These are phyloP conservation scores for Caenorhabditis virilis DNA, from an alignment of 2,888 invertebrate species.

Conservation along the genomic window DNA sequence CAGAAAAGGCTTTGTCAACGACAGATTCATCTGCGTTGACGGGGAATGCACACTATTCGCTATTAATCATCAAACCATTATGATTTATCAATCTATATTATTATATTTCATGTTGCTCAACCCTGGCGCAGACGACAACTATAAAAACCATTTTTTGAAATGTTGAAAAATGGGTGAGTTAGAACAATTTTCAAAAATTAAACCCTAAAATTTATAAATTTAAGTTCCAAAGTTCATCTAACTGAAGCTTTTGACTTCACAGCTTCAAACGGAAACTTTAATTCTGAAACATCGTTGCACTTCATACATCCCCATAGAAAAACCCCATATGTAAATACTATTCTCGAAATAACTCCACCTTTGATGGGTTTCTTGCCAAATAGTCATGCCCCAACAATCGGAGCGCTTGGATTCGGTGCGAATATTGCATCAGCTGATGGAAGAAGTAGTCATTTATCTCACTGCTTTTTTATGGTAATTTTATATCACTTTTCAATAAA, in stretches of 20 bases:
- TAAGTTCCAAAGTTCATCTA: slow-evolving; percentile 62
- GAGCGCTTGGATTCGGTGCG: slow-evolving; percentile 73
- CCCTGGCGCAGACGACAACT: too few species aligned
- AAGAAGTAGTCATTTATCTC: slow-evolving; percentile 17
- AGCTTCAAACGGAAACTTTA: slow-evolving; percentile 72
- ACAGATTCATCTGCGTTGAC: too few species aligned
- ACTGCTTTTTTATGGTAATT: slow-evolving; percentile 32
- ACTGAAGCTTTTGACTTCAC: slow-evolving; percentile 72
- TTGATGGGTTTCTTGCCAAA: slow-evolving; percentile 32
- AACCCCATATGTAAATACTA: slow-evolving; percentile 71
- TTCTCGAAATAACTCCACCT: slow-evolving; percentile 69
- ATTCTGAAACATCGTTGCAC: slow-evolving; percentile 65
- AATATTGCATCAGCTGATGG: slow-evolving; percentile 62
- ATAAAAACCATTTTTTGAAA: too few species aligned
- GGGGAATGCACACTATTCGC: too few species aligned
- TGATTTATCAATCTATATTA: too few species aligned
- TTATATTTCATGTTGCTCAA: too few species aligned
- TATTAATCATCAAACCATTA: too few species aligned
- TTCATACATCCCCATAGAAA: slow-evolving; percentile 70
- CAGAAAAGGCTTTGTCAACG: too few species aligned
- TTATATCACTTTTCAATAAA: not conserved
- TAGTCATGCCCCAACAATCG: slow-evolving; percentile 24
- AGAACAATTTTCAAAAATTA: too few species aligned
- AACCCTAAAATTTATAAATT: too few species aligned
- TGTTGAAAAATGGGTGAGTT: too few species aligned